Percentiles rank a stretch among this genome's conserved stretches.
These are phyloP conservation scores for Eunapius fragilis DNA, from an alignment of 37 sponge, comb jelly and placozoan species.

Conservation along the genomic window DNA sequence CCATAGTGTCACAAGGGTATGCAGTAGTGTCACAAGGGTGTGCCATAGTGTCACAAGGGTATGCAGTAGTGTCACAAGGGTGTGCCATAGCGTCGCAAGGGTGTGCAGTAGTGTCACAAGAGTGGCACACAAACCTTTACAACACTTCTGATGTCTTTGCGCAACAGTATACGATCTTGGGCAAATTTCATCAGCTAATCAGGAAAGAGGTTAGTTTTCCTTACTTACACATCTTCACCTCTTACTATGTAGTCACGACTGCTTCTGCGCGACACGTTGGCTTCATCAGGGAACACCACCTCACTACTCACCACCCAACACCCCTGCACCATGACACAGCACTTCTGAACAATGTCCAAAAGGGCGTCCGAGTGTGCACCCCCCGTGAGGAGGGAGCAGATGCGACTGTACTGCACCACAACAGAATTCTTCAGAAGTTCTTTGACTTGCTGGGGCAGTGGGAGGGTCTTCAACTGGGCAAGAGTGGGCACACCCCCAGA, in stretches of 20 bases:
- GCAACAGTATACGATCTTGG: background rate
- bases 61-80: no score
- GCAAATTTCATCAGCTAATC: background rate
- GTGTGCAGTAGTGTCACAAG: no score
- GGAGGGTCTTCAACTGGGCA: slow-evolving; percentile 29
- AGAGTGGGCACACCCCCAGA: slow-evolving; percentile 45
- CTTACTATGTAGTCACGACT: slow-evolving; percentile 77
- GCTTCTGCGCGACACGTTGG: slow-evolving; percentile 2
- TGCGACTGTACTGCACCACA: slow-evolving; percentile 33
- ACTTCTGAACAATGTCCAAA: slow-evolving; percentile 40
- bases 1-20: no score
- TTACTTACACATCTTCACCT: background rate
- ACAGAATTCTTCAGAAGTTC: slow-evolving; percentile 25
- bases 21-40: no score
- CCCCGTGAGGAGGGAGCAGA: slow-evolving; percentile 56
- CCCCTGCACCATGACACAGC: slow-evolving; percentile 74
- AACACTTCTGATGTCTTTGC: slow-evolving; percentile 14
- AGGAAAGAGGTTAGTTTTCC: background rate
- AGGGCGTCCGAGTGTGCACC: background rate
- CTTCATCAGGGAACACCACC: slow-evolving; percentile 20
- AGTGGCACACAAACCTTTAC: slow-evolving; percentile 2
- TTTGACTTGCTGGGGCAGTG: slow-evolving; percentile 39
- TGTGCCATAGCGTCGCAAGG: no score
- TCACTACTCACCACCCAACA: slow-evolving; percentile 76
- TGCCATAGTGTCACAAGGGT: no score